Evolutionary conservation across 2,113 vertebrate genomes (phyloP).

Genomic region (Caranx melampygus): DNA sequence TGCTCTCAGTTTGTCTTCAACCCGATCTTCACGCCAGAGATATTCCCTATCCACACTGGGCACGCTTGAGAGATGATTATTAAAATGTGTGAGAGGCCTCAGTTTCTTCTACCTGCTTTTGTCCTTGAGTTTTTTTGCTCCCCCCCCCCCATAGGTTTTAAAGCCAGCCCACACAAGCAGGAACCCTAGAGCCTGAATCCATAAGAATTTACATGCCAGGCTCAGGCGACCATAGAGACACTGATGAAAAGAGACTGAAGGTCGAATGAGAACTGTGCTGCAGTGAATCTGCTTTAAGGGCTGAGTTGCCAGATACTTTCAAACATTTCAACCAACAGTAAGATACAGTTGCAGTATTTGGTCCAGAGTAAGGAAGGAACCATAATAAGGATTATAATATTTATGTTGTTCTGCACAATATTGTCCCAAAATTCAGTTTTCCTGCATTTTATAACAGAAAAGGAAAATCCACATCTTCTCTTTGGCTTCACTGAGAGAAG

Average conservation of each 20-base stretch:
- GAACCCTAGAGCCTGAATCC: constrained; percentile 48
- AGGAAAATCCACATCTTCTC: neutral
- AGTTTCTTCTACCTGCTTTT: constrained; percentile 49
- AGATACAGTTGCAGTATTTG: constrained; percentile 28
- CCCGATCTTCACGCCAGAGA: constrained; percentile 83
- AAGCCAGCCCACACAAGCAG: constrained; percentile 43
- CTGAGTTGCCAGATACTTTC: constrained; percentile 29
- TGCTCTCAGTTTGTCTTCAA: constrained; percentile 75
- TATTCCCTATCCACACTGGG: constrained; percentile 81
- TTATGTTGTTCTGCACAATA: neutral
- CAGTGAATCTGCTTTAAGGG: constrained; percentile 45
- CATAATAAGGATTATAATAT: neutral
- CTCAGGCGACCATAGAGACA: constrained; percentile 31
- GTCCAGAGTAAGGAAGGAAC: constrained; percentile 6
- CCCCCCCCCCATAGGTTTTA: constrained; percentile 16
- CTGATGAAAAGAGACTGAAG: constrained; percentile 67
- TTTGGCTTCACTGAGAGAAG: neutral
- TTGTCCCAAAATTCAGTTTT: neutral
- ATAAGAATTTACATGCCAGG: constrained; percentile 56
- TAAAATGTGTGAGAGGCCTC: constrained; percentile 70
- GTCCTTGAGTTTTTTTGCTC: constrained; percentile 57
- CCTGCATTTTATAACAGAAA: neutral
- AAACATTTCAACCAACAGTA: constrained; percentile 40
- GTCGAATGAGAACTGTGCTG: constrained; percentile 51
- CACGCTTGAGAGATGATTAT: constrained; percentile 76